A percentile compares a stretch with the other conserved stretches of the same genome.
phyloP scores from a whole-genome alignment of 2,113 vertebrate genomes.

The Raja brachyura region DNA sequence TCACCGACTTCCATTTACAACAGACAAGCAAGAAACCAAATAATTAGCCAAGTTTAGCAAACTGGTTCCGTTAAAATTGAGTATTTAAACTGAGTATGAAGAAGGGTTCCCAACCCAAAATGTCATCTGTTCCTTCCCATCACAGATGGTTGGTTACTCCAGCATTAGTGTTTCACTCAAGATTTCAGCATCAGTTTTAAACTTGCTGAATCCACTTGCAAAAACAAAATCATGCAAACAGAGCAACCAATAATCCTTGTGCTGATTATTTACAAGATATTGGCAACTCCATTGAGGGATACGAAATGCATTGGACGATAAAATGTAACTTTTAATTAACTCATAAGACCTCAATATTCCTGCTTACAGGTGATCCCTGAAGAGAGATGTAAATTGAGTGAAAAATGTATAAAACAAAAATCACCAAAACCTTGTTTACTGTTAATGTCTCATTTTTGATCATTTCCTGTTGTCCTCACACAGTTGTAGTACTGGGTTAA shows the following conservation, averaged over 20 bases:
- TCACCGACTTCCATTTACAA: neutral
- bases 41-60: neutral
- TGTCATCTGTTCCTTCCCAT: too few species aligned
- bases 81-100: neutral
- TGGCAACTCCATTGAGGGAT: neutral
- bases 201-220: neutral
- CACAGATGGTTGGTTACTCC: too few species aligned
- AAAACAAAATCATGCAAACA: neutral
- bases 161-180: too few species aligned
- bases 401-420: neutral
- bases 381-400: neutral
- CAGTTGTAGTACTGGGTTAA: neutral
- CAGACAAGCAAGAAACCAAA: neutral
- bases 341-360: neutral
- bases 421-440: neutral
- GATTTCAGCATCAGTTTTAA: too few species aligned
- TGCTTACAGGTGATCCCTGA: neutral
- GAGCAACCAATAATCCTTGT: neutral
- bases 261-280: neutral
- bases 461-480: neutral
- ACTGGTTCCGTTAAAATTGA: neutral
- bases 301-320: neutral
- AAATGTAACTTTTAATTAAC: neutral
- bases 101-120: too few species aligned
- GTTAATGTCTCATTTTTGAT: neutral